Evolutionary conservation across 2,888 invertebrate genomes (phyloP).

Genomic region (Limnephilus marmoratus): DNA sequence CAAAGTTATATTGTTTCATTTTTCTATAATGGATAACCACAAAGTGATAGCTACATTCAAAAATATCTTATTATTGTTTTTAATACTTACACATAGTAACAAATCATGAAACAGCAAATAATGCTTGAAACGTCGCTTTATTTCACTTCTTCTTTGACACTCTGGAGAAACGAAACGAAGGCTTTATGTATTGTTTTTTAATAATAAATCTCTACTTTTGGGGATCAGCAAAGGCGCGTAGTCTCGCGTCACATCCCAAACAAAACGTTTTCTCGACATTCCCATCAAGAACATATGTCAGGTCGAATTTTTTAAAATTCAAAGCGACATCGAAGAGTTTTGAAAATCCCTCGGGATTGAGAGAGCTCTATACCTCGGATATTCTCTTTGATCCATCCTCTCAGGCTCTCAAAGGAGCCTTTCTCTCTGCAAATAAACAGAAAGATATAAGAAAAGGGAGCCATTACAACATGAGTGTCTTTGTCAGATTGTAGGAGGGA

Average conservation of each 20-base stretch:
- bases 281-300: constrained; percentile 8
- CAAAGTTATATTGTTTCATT: no score
- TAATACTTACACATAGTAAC: background rate
- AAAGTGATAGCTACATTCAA: no score
- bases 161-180: background rate
- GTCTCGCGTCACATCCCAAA: background rate
- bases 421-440: constrained; percentile 26
- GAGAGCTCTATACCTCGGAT: constrained; percentile 13
- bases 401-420: constrained; percentile 28
- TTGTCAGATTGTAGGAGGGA: constrained; percentile 17
- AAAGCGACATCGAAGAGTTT: constrained; percentile 45
- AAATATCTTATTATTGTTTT: background rate
- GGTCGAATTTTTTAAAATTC: constrained; percentile 19
- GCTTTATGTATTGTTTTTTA: background rate
- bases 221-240: background rate
- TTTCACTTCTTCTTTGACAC: background rate
- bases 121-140: background rate
- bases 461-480: constrained; percentile 36
- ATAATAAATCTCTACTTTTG: constrained; percentile 2
- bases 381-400: constrained; percentile 37
- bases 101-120: background rate
- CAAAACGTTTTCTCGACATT: constrained; percentile 11
- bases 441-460: constrained; percentile 30
- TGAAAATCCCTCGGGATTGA: constrained; percentile 37
- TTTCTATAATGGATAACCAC: no score